Conservation (phyloP, 2,797 vertebrate genomes). For the Pachyuromys duprasi region DNA sequence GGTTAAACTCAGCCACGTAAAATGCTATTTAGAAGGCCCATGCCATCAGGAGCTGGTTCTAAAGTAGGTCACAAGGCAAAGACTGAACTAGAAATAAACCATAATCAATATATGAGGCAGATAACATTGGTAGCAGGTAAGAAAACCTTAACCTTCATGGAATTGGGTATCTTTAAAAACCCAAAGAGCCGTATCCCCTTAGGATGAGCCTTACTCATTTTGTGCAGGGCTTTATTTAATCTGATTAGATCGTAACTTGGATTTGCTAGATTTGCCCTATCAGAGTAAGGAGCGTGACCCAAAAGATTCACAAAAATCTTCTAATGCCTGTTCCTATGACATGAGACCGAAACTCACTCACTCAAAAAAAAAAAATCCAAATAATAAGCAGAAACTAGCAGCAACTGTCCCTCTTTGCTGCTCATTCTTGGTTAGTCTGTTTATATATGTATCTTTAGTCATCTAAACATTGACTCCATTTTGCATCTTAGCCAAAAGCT, state of each 20-base stretch:
- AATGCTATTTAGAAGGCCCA: background rate
- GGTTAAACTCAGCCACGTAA: background rate
- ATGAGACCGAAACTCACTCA: background rate
- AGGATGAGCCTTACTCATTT: background rate
- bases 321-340: background rate
- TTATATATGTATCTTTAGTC: background rate
- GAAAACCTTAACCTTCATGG: background rate
- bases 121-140: background rate
- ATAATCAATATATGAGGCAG: background rate
- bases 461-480: background rate
- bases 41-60: background rate
- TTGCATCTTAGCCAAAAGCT: background rate
- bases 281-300: background rate
- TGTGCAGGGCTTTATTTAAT: background rate
- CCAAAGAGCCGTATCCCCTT: background rate
- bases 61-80: background rate
- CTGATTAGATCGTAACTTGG: background rate
- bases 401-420: background rate
- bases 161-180: background rate
- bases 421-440: background rate
- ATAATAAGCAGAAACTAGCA: background rate
- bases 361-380: too few relatives aligned
- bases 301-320: background rate
- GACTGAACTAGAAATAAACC: background rate
- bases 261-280: background rate